A percentile compares a stretch with the other conserved stretches of the same genome.
phyloP scores from a whole-genome alignment of 1,140 invertebrate genomes.

The Drosophila ambigua region DNA sequence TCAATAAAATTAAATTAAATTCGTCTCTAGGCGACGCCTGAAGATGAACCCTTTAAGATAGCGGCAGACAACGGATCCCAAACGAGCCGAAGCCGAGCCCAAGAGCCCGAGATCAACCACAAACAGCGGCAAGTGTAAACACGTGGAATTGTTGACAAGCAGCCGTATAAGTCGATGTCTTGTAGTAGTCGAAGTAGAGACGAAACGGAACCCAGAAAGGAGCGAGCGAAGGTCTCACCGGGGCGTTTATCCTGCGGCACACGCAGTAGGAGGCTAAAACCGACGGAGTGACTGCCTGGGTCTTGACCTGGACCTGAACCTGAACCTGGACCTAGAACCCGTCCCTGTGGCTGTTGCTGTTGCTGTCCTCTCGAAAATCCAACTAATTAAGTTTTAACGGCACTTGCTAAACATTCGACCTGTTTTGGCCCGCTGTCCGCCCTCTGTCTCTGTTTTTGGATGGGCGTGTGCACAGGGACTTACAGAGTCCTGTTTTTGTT shows the following conservation, averaged over 20 bases:
- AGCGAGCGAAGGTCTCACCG: conserved; percentile 48
- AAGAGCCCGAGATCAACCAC: conserved; percentile 46
- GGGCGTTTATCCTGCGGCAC: conserved; percentile 70
- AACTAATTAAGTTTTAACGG: conserved; percentile 80
- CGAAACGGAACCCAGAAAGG: conserved; percentile 24
- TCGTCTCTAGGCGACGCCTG: conserved; percentile 41
- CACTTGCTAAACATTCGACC: conserved; percentile 67
- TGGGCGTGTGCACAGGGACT: conserved; percentile 64
- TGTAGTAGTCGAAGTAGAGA: conserved; percentile 5
- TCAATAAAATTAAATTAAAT: conserved; percentile 74
- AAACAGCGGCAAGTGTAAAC: conserved; percentile 78
- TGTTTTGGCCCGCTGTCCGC: conserved; percentile 19
- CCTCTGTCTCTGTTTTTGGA: conserved; percentile 11
- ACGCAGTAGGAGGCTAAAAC: conserved; percentile 63
- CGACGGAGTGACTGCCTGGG: conserved; percentile 20
- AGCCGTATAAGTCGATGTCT: not conserved
- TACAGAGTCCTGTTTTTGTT: conserved; percentile 49
- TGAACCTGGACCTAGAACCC: too few relatives aligned
- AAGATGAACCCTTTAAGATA: conserved; percentile 71
- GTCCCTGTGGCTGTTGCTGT: conserved; percentile 10
- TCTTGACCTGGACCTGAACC: too few relatives aligned
- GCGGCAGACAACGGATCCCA: conserved; percentile 37
- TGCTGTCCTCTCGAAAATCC: conserved; percentile 55
- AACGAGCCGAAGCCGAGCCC: conserved; percentile 9
- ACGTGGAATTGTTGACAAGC: conserved; percentile 57